Evolutionary conservation across 2,113 vertebrate genomes (phyloP).

Genomic region (Neofelis nebulosa): DNA sequence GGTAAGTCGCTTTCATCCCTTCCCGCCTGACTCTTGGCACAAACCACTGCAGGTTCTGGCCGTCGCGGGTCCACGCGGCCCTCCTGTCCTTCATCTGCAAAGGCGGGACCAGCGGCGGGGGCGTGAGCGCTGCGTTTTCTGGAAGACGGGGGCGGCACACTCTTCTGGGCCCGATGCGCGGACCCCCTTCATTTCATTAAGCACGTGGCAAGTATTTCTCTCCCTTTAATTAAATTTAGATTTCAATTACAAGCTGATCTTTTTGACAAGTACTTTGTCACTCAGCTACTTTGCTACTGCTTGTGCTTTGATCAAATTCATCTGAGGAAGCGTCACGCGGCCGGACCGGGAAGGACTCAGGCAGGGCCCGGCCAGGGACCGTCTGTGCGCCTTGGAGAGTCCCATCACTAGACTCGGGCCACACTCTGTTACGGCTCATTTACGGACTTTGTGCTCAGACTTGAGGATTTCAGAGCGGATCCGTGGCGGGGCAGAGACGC

Average conservation of each 20-base stretch:
- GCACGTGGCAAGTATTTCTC: not conserved
- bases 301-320: not conserved
- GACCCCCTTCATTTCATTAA: not conserved
- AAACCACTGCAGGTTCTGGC: rapidly evolving
- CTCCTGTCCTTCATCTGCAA: not conserved
- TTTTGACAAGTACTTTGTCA: not conserved
- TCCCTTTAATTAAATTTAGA: not conserved
- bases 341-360: rapidly evolving
- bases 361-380: not conserved
- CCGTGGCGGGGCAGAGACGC: rapidly evolving
- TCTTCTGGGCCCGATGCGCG: not conserved
- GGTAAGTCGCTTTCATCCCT: rapidly evolving
- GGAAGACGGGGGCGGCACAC: rapidly evolving
- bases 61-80: rapidly evolving
- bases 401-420: too few species aligned
- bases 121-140: rapidly evolving
- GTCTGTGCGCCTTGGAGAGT: rapidly evolving
- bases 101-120: not conserved
- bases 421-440: not conserved
- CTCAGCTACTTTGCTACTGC: too few species aligned
- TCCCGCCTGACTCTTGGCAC: not conserved
- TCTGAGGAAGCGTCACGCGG: rapidly evolving
- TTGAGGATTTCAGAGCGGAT: not conserved
- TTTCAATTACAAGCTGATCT: not conserved
- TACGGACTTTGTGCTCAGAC: not conserved